A percentile compares a stretch with the other conserved stretches of the same genome.
Conservation (phyloP, 2,797 vertebrate species). For the Lophius americanus region DNA sequence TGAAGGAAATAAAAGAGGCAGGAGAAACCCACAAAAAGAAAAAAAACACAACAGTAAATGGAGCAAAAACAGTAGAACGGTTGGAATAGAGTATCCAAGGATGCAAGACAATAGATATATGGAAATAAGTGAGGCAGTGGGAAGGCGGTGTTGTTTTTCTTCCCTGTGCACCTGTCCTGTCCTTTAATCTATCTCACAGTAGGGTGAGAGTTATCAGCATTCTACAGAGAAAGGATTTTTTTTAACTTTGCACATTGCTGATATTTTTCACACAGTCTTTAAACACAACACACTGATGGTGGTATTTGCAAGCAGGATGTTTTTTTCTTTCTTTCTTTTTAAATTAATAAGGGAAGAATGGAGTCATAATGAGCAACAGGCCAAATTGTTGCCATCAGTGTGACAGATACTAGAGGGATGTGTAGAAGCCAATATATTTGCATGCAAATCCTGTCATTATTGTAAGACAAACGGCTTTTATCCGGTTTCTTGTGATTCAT, state of each 20-base stretch:
- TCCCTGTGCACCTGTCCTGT: slow-evolving; percentile 8
- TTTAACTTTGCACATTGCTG: slow-evolving; percentile 38
- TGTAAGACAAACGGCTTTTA: slow-evolving; percentile 31
- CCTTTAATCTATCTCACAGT: slow-evolving; percentile 57
- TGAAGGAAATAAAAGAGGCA: slow-evolving; percentile 11
- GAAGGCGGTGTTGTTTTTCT: slow-evolving; percentile 3
- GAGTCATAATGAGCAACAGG: slow-evolving; percentile 32
- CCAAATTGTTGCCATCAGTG: slow-evolving; percentile 40
- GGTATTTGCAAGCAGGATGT: slow-evolving; percentile 30
- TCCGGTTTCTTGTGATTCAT: slow-evolving; percentile 27
- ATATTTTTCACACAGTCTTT: slow-evolving; percentile 49
- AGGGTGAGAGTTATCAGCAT: slow-evolving; percentile 46
- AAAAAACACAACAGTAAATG: background rate
- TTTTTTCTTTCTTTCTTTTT: slow-evolving; percentile 14
- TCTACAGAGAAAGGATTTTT: slow-evolving; percentile 33
- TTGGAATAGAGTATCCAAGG: background rate
- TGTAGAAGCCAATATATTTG: slow-evolving; percentile 21
- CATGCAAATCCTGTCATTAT: slow-evolving; percentile 51
- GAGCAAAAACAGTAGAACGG: background rate
- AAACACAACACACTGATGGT: slow-evolving; percentile 33
- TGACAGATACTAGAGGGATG: slow-evolving; percentile 45
- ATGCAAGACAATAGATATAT: slow-evolving; percentile 16
- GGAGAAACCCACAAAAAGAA: slow-evolving; percentile 6
- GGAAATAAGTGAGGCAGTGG: slow-evolving; percentile 2
- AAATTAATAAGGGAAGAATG: slow-evolving; percentile 43